These are phyloP conservation scores for Paralichthys olivaceus DNA, from an alignment of 2,113 vertebrate species.

Conservation along the genomic window DNA sequence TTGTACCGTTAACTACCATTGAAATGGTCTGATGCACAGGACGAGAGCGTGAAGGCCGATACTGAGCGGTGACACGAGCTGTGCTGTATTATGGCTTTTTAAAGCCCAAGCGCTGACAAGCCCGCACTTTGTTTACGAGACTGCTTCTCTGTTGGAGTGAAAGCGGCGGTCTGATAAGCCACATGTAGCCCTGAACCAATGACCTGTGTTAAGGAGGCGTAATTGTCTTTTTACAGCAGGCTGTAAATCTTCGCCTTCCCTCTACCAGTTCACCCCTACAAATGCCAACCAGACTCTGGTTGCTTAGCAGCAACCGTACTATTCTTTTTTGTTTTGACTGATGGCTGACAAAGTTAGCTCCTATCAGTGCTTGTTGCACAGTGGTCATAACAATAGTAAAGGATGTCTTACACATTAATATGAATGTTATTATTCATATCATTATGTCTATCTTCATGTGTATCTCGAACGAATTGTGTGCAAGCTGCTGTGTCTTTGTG, in stretches of 20 bases:
- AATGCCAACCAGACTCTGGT: slow-evolving; percentile 46
- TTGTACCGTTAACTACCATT: slow-evolving; percentile 11
- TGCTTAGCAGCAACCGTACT: slow-evolving; percentile 79
- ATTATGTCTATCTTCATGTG: neutral
- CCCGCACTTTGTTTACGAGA: slow-evolving; percentile 61
- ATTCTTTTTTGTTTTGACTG: slow-evolving; percentile 60
- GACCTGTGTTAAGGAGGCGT: slow-evolving; percentile 80
- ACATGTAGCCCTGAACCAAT: slow-evolving; percentile 74
- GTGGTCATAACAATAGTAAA: slow-evolving; percentile 1
- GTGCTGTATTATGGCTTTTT: slow-evolving; percentile 37
- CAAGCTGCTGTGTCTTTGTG: neutral
- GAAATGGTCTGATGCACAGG: slow-evolving; percentile 30
- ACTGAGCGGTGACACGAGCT: slow-evolving; percentile 41
- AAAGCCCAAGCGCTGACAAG: slow-evolving; percentile 21
- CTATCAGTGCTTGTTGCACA: slow-evolving; percentile 27
- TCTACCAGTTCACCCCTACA: slow-evolving; percentile 37
- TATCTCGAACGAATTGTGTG: neutral
- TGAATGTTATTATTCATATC: neutral
- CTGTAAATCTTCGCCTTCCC: slow-evolving; percentile 70
- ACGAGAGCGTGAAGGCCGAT: slow-evolving; percentile 29
- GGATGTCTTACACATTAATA: neutral
- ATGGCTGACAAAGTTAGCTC: slow-evolving; percentile 61
- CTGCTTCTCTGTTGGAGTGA: slow-evolving; percentile 58
- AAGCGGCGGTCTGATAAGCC: slow-evolving; percentile 61
- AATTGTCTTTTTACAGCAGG: slow-evolving; percentile 79